Base-by-base conservation (phyloP, 2,888 invertebrate species). In the Lochmaea capreae region DNA sequence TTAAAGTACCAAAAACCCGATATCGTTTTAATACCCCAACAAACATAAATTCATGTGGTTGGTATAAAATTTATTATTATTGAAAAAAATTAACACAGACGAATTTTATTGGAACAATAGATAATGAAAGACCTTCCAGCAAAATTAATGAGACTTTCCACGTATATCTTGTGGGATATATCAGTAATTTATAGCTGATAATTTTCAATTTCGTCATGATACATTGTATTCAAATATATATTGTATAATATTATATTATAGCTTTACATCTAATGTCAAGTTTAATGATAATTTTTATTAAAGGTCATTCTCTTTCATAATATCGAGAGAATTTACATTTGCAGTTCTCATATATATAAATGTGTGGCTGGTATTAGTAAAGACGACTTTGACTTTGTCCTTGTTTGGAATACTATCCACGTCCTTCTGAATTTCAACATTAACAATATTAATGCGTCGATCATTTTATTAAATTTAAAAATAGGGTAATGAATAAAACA, bases 161-260 rank as follows among this genome's bases (percentile, higher is more conserved):
- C n/a, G n/a, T 52, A 52, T 16, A 16, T n/a, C 54, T 54, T 8
- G 11, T 49, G 14, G 3, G 1, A n/a, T 52, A 52, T 16, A 9
- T 54, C 54, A 18, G 54, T 54, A 16, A 16, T 10, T 54, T 54
- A n/a, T 11, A 54, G 2, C 18, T 3, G 18, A 9, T 39, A 62
- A 62, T 62, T 16, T 16, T 43, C 5, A 14, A 43, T 62, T 62
- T 42, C 62, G 42, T 39, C n/a, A 43, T 42, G 14, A 43, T n/a
- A 62, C 18, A 62, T 62, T 62, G 62, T 62, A 62, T 62, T 62
- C 62, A 42, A 39, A 54, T 54, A 54, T 54, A 54, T 16, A 54
- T 54, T 62, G 42, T 42, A 16, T 62, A 62, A 43, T 42, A 62
- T 6, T 16, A 39, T 42, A 43, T 62, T 33, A 39, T 42, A 39